These are phyloP conservation scores for Henicopernis longicauda DNA, from an alignment of 2,113 vertebrate genomes.

Conservation along the genomic window DNA sequence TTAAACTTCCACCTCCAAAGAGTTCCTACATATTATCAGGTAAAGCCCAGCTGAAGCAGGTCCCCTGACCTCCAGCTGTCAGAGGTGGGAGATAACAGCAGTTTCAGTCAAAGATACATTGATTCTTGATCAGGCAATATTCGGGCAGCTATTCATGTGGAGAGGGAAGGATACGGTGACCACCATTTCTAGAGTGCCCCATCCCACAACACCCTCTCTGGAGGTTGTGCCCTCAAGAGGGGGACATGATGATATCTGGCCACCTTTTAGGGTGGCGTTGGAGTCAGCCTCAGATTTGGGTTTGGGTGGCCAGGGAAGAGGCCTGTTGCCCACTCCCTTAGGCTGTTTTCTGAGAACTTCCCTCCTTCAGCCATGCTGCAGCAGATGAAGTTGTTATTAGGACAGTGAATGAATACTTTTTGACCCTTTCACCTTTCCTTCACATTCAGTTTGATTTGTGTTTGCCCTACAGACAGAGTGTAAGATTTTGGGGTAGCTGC, in stretches of 20 bases:
- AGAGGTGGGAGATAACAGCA: not conserved
- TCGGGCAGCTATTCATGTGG: not conserved
- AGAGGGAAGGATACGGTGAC: not conserved
- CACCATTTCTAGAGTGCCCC: not conserved
- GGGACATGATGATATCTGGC: rapidly evolving
- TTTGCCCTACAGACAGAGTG: not conserved
- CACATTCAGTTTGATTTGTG: not conserved
- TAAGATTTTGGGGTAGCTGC: not conserved
- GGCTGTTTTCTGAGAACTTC: not conserved
- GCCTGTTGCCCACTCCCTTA: not conserved
- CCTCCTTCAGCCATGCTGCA: not conserved
- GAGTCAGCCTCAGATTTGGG: not conserved
- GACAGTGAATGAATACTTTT: not conserved
- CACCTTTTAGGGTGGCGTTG: not conserved
- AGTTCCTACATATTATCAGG: not conserved
- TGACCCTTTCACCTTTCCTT: not conserved
- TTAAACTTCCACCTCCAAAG: not conserved
- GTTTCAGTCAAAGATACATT: not conserved
- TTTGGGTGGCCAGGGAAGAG: not conserved
- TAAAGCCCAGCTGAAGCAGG: not conserved
- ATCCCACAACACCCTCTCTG: not conserved
- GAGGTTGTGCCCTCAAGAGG: not conserved
- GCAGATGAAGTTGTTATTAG: not conserved
- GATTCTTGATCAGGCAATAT: not conserved
- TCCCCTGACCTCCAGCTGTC: not conserved